Percentiles rank a stretch among this genome's conserved stretches.
Conservation (phyloP, 2,113 vertebrate genomes). For the Tenebrosternarchus preto region DNA sequence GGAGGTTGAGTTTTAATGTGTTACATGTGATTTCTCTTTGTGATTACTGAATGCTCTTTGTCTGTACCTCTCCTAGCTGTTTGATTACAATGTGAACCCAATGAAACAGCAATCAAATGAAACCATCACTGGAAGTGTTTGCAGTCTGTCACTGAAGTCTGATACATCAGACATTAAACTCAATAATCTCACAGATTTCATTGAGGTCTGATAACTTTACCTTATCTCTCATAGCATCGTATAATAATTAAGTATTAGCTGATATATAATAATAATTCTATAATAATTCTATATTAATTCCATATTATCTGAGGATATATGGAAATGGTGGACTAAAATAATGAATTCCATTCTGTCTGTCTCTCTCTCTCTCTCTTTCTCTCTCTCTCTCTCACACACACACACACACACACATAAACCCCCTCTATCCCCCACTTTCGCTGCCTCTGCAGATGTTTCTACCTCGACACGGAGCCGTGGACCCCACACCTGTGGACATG, state of each 20-base stretch:
- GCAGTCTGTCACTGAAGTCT: slow-evolving; percentile 61
- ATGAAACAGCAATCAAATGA: slow-evolving; percentile 48
- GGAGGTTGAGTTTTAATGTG: background rate
- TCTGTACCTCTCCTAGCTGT: slow-evolving; percentile 61
- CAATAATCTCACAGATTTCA: slow-evolving; percentile 59
- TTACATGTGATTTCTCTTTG: background rate
- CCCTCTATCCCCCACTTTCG: background rate
- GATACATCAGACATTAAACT: slow-evolving; percentile 47
- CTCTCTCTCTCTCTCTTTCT: slow-evolving; percentile 35
- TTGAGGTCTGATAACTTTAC: slow-evolving; percentile 70
- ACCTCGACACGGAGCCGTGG: slow-evolving; percentile 36
- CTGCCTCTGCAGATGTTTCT: slow-evolving; percentile 67
- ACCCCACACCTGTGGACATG: background rate
- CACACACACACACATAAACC: no score
- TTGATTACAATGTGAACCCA: slow-evolving; percentile 67
- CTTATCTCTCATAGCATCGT: background rate
- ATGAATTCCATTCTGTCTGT: slow-evolving; percentile 44
- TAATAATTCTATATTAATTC: background rate
- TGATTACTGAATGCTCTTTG: background rate
- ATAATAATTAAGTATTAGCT: background rate
- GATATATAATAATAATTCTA: no score
- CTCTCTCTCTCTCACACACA: slow-evolving; percentile 11
- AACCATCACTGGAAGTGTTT: slow-evolving; percentile 67
- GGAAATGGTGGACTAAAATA: background rate
- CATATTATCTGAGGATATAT: background rate